A percentile compares a stretch with the other conserved stretches of the same genome.
phyloP scores from a whole-genome alignment of 2,888 invertebrate species.

The Tiliacea aurago region DNA sequence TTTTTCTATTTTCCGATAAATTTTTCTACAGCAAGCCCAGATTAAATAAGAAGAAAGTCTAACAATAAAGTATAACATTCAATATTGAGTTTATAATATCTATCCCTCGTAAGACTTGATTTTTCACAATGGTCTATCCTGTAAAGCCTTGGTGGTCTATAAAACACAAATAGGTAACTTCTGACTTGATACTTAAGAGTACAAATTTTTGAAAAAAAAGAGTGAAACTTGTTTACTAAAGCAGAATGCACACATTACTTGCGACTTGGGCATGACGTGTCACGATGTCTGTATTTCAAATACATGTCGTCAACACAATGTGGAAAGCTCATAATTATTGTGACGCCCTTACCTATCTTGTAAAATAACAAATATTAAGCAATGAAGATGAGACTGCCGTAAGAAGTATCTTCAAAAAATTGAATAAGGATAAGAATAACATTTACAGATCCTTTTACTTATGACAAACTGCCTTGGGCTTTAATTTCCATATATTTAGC shows the following conservation, averaged over 20 bases:
- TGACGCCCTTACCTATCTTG: no score
- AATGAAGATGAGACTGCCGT: neutral
- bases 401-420: no score
- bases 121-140: conserved; percentile 10
- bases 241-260: neutral
- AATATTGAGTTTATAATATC: conserved; percentile 15
- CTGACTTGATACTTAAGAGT: neutral
- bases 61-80: conserved; percentile 18
- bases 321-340: neutral
- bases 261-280: neutral
- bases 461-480: neutral
- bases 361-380: neutral
- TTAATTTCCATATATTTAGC: neutral
- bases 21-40: conserved; percentile 15
- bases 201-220: neutral
- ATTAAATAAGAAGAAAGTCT: conserved; percentile 36
- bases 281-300: neutral
- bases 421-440: neutral
- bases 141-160: neutral
- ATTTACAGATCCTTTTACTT: neutral
- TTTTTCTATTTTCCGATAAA: conserved; percentile 8
- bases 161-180: neutral
- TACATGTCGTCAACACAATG: neutral
- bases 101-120: conserved; percentile 15
- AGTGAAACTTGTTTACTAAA: neutral